A percentile compares a stretch with the other conserved stretches of the same genome.
These are phyloP conservation scores for Pomatostomus ruficeps DNA, from an alignment of 2,113 vertebrate genomes.

Conservation along the genomic window DNA sequence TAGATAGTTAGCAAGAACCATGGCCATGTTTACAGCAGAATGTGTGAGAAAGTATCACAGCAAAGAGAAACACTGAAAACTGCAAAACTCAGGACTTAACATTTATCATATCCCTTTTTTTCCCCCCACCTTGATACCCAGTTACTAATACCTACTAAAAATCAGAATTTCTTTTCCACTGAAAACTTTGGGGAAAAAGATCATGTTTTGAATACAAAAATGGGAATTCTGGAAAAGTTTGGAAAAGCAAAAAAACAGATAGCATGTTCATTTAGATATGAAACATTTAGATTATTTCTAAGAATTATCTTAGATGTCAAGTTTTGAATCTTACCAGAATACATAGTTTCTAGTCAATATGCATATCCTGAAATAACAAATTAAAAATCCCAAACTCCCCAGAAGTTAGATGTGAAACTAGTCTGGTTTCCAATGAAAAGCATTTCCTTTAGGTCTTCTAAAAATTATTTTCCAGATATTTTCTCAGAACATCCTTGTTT, in stretches of 20 bases:
- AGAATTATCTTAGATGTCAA: background rate
- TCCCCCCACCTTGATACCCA: background rate
- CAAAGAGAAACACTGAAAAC: too few species aligned
- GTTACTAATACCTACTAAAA: background rate
- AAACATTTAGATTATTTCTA: background rate
- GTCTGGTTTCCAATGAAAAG: background rate
- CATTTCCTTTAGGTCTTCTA: background rate
- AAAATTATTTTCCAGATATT: background rate
- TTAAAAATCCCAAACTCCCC: background rate
- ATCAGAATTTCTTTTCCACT: background rate
- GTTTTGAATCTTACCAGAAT: background rate
- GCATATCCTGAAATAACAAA: background rate
- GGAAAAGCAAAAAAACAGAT: background rate
- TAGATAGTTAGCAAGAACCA: too few species aligned
- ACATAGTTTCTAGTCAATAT: background rate
- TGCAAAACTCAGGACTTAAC: too few species aligned
- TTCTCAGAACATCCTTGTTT: background rate
- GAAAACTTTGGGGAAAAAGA: fast-evolving
- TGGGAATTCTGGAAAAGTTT: background rate
- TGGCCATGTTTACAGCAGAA: too few species aligned
- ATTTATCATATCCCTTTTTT: too few species aligned
- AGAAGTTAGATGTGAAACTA: background rate
- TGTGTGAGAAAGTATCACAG: too few species aligned
- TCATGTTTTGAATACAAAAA: background rate
- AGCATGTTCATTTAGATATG: background rate